Conservation (phyloP, 2,113 vertebrate genomes). For the Actinemys pallida region DNA sequence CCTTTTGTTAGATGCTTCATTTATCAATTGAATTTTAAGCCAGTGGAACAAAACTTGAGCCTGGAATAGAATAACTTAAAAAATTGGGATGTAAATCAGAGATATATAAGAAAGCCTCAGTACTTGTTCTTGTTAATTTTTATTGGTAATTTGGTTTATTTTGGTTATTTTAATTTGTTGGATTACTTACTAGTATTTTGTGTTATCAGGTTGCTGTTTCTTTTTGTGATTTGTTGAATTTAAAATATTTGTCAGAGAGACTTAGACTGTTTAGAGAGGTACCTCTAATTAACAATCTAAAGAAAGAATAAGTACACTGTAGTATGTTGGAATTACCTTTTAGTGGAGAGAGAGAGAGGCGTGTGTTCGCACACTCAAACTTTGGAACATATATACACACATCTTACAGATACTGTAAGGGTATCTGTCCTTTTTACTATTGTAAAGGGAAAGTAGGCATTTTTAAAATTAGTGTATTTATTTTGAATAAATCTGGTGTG, state of each 20-base stretch:
- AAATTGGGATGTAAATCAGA: background rate
- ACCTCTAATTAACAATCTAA: background rate
- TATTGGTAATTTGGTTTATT: background rate
- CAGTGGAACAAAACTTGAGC: background rate
- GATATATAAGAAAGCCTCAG: constrained; percentile 3
- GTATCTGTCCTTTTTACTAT: background rate
- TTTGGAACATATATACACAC: background rate
- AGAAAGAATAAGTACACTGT: background rate
- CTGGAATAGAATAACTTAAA: background rate
- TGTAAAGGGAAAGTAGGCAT: background rate
- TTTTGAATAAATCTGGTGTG: background rate
- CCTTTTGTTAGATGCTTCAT: background rate
- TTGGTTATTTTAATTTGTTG: background rate
- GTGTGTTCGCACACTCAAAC: background rate
- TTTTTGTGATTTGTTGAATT: background rate
- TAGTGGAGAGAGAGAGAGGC: background rate
- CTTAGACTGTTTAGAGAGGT: background rate
- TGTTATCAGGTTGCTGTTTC: background rate
- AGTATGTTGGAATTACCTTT: background rate
- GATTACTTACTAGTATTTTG: background rate
- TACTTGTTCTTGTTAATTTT: constrained; percentile 17
- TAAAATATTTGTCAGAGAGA: background rate
- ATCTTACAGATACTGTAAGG: background rate
- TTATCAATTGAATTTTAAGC: constrained; percentile 2
- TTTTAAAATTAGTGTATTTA: background rate